Conservation (phyloP, 2,888 invertebrate species). For the Cantharis lateralis region DNA sequence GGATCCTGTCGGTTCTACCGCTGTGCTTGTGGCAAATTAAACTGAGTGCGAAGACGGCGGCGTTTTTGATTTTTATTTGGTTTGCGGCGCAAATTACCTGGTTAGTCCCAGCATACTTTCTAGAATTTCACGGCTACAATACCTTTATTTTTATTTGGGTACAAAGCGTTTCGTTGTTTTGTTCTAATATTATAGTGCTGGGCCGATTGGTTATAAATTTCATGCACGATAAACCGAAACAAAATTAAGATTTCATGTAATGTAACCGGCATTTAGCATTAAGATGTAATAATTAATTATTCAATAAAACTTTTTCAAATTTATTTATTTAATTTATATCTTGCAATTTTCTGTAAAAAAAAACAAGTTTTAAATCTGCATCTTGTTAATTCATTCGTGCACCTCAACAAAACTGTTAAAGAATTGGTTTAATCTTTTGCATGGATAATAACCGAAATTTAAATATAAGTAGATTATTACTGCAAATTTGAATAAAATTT, state of each 20-base stretch:
- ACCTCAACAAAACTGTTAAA: too few relatives aligned
- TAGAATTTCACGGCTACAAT: slow-evolving; percentile 87
- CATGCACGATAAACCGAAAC: slow-evolving; percentile 33
- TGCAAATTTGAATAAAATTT: too few relatives aligned
- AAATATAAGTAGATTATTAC: too few relatives aligned
- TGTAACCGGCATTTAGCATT: background rate
- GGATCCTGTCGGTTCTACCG: slow-evolving; percentile 92
- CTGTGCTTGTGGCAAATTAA: slow-evolving; percentile 74
- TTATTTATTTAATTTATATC: too few relatives aligned
- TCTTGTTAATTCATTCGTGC: too few relatives aligned
- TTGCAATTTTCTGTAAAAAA: too few relatives aligned
- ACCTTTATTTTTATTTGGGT: slow-evolving; percentile 86
- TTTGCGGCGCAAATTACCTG: slow-evolving; percentile 78
- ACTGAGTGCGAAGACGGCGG: slow-evolving; percentile 58
- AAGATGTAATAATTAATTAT: background rate
- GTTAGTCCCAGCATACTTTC: slow-evolving; percentile 87
- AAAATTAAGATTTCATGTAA: background rate
- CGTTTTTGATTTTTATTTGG: slow-evolving; percentile 66
- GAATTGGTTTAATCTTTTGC: too few relatives aligned
- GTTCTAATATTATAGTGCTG: slow-evolving; percentile 71
- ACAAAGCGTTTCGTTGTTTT: slow-evolving; percentile 82
- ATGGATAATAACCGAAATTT: too few relatives aligned
- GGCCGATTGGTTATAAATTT: slow-evolving; percentile 51
- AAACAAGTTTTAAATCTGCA: too few relatives aligned
- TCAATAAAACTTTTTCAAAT: background rate